Base-by-base conservation (phyloP, 2,888 invertebrate genomes). In the Oasisia sp. region DNA sequence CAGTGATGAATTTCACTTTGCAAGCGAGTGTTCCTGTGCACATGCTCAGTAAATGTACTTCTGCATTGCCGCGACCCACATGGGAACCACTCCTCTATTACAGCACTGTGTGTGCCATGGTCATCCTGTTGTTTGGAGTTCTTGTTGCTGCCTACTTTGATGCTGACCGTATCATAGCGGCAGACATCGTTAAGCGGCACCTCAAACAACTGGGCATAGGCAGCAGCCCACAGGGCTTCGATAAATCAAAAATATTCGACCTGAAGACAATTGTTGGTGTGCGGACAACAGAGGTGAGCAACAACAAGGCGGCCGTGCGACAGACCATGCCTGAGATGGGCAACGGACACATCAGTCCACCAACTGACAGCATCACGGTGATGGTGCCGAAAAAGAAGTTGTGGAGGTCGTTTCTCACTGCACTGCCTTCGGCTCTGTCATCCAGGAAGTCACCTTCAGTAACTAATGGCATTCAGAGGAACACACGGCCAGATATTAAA, bases 31-130 rank as follows among this genome's bases (percentile, higher is more conserved):
- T 97, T 93, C 97, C 97, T 92, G 97, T 97, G 0, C 97, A 97
- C 93, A 97, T 97, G 95, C 96, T 98, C 93, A 97, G 97, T 14
- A 96, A 97, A 91, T 98, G 98, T 96, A 97, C 97, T 0, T 97
- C 97, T 19, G 97, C 97, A 1, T 96, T 98, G 92, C 97, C 97
- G 1, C 97, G 98, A 90, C 98, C 98, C 0, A 96, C 96, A 1
- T 98, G 98, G 98, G 98, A 98, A 96, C 97, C 97, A 8, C 96
- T 97, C 32, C 96, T 98, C 91, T 98, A 98, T 95, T 98, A 97
- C 94, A 95, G 95, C 92, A 95, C 96, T 92, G 95, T 97, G 90
- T 95, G 95, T 92, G 93, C 95, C 90, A 95, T 96, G 95, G 96
- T 97, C 92, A 97, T 97, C 93, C 96, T 97, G 94, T 97, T 98